Conservation (phyloP, 2,888 invertebrate species). For the Stenodera caucasica region DNA sequence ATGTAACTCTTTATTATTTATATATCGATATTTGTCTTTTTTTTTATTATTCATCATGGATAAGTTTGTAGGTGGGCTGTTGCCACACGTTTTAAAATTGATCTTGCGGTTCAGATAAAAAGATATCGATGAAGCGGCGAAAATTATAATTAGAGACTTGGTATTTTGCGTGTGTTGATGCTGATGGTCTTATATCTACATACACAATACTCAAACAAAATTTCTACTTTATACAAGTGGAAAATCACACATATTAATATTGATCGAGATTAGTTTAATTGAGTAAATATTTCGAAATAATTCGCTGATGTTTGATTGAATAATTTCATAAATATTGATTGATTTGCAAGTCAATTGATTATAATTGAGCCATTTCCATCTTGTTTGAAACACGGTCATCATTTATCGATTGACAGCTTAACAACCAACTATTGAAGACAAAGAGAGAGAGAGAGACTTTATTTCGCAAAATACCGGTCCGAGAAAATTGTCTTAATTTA, state of each 20-base stretch:
- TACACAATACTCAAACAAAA: too few species aligned
- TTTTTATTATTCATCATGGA: neutral
- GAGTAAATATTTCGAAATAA: too few species aligned
- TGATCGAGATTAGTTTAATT: neutral
- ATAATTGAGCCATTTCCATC: conserved; percentile 6
- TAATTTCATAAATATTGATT: conserved; percentile 1
- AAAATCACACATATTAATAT: too few species aligned
- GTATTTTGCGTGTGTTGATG: conserved; percentile 26
- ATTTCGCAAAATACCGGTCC: conserved; percentile 2
- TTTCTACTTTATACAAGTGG: too few species aligned
- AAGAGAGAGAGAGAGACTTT: neutral
- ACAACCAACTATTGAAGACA: conserved; percentile 15
- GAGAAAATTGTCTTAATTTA: conserved; percentile 6
- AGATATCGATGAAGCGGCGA: conserved; percentile 29
- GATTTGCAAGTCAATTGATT: conserved; percentile 6
- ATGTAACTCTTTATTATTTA: neutral
- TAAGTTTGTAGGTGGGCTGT: conserved; percentile 25
- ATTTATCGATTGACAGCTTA: conserved; percentile 28
- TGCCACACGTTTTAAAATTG: conserved; percentile 28
- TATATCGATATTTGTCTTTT: neutral
- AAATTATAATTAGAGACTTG: conserved; percentile 27
- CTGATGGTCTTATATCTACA: conserved; percentile 16
- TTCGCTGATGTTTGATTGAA: too few species aligned
- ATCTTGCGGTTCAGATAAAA: conserved; percentile 28
- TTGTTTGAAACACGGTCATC: conserved; percentile 17